Evolutionary conservation across 2,113 vertebrate genomes (phyloP).

Genomic region (Oxyruncus cristatus): DNA sequence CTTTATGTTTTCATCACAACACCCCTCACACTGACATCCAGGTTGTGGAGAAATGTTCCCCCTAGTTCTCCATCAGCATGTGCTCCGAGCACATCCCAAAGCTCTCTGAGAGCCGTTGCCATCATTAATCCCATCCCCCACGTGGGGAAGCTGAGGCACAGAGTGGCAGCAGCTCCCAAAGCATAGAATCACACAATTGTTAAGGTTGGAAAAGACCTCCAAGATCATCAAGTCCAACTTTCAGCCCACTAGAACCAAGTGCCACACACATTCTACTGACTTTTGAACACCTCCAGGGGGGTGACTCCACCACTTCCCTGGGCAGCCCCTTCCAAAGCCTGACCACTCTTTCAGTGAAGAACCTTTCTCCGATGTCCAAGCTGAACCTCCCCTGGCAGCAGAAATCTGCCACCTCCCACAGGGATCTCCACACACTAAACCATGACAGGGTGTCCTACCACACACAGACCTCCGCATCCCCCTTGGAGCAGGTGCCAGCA

Average conservation of each 20-base stretch:
- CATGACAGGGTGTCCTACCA: accelerated
- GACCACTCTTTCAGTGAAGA: neutral
- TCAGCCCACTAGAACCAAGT: neutral
- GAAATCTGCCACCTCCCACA: accelerated
- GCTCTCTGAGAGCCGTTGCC: neutral
- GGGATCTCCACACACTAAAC: accelerated
- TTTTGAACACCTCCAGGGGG: accelerated
- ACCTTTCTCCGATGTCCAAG: neutral
- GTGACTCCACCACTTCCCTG: neutral
- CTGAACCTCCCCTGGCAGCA: neutral
- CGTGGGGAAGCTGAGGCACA: neutral
- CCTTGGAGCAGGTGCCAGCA: accelerated
- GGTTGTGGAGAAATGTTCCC: neutral
- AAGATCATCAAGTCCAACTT: neutral
- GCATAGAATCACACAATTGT: neutral
- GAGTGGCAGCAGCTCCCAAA: neutral
- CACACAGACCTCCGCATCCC: neutral
- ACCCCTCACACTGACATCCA: neutral
- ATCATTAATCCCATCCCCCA: neutral
- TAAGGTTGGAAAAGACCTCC: neutral
- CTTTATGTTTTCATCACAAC: neutral
- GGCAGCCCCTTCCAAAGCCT: neutral
- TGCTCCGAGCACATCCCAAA: neutral
- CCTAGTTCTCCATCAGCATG: neutral
- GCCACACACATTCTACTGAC: neutral